Base-by-base conservation (phyloP, 2,797 vertebrate genomes). In the Trematomus bernacchii region DNA sequence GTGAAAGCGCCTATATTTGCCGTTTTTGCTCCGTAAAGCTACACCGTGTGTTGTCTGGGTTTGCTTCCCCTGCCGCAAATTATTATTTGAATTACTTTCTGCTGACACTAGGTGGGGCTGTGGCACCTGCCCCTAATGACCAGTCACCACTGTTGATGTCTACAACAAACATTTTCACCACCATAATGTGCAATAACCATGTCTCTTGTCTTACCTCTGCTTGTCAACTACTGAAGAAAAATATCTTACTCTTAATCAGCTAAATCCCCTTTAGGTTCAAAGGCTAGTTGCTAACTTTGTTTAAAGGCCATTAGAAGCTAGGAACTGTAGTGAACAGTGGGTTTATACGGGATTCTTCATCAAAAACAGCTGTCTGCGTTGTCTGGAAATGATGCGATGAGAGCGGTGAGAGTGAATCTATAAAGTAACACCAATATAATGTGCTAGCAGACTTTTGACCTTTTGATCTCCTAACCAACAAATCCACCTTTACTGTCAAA, bases 381-480 rank as follows among this genome's bases (percentile, higher is more conserved):
- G 10, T 70, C 8, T 60, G 16, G 13, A 65, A 66, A 30, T 2
- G 1, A 33, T 11, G 12, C 21, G 12, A 40, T 37, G 30, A 46
- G n/a, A 27, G 27, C 8, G 7, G 6, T 21, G 44, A 51, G 37
- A 55, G 58, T 15, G 13, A 52, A 58, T 62, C 8, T 62, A 58
- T 62, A 52, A 37, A 46, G n/a, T 4, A 13, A 53, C 21, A 23
- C 18, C 37, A 18, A 40, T 60, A 51, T 16, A 37, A 19, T 3
- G 40, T 40, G 9, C 12, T 7, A 0, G 6, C 23, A 3, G 1
- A 51, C 21, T 27, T 58, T 30, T 37, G 33, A 37, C 33, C 33
- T 54, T 58, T 54, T 59, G 59, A 76, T 67, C 67, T 51, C 43
- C 3, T 48, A 47, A 73, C 19, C 73, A 55, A 37, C 66, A 67